Evolutionary conservation across 2,888 invertebrate genomes (phyloP), one percentile per base, ranked within the genome.

Genomic region (Scaptomyza polygonia): DNA sequence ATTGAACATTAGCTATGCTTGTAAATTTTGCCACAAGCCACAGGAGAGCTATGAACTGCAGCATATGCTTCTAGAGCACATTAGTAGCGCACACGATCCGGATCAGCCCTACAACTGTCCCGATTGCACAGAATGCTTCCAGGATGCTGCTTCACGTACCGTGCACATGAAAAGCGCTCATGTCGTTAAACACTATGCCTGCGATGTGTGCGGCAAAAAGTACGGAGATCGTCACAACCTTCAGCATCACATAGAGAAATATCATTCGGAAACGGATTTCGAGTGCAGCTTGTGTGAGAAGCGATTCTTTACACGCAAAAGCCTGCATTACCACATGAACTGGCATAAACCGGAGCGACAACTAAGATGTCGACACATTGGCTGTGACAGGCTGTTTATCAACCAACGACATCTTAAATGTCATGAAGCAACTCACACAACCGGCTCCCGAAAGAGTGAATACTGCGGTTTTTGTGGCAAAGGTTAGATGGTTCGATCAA

Each of bases 301-400:
- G 44, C 89, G 88, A n/a, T 89, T 90, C 64, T 87, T 89, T 30
- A 88, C 90, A 4, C 81, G 88, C 7, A 89, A 90, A 56, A 90
- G 90, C 42, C 70, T 90, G 3, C 90, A 86, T 39, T 89, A 89
- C 51, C 89, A 89, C 58, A 90, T 86, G 84, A 90, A 88, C 51
- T 89, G 89, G 89, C 89, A 89, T 48, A 88, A 86, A 54, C 89
- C 89, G 16, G 82, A 88, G 21, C 78, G 84, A 3, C 89, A 89
- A 59, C 62, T 89, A 8, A 83, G 88, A 43, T 89, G 89, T 16
- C 72, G 75, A 3, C 82, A 89, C 54, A 88, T 63, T 25, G 89
- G 89, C 34, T 89, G 89, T 54, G 90, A 90, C 54, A 75, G 89
- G n/a, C 58, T 89, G 14, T 89, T 89, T 45, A 89, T 89, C 42